These are phyloP conservation scores for Pseudois nayaur DNA, from an alignment of 2,113 vertebrate genomes.

Conservation along the genomic window DNA sequence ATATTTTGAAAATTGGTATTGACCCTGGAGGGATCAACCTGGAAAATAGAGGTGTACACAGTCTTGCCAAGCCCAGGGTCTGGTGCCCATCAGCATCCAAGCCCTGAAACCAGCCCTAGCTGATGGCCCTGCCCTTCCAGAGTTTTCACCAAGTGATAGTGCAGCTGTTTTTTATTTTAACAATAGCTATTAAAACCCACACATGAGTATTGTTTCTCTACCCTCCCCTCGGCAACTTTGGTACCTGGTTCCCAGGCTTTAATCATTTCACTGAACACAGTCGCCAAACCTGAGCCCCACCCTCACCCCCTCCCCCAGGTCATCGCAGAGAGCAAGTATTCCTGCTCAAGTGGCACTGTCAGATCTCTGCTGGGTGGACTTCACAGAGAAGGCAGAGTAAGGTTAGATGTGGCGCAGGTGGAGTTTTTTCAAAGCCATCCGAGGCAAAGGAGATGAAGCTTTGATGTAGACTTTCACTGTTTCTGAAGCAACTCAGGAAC, in stretches of 20 bases:
- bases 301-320: background rate
- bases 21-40: background rate
- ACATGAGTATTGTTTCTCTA: background rate
- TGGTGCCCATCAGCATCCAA: background rate
- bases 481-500: slow-evolving; percentile 18
- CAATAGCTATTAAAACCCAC: background rate
- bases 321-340: background rate
- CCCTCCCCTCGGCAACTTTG: background rate
- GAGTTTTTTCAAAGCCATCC: slow-evolving; percentile 43
- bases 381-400: background rate
- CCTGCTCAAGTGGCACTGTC: background rate
- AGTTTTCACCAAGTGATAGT: background rate
- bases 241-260: background rate
- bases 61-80: background rate
- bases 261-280: background rate
- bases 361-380: slow-evolving; percentile 26
- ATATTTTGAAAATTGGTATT: background rate
- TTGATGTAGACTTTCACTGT: slow-evolving; percentile 24
- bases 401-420: background rate
- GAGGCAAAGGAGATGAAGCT: background rate
- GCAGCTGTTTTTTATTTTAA: background rate
- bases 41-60: background rate
- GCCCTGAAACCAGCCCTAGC: background rate
- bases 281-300: background rate
- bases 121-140: background rate